A percentile compares a stretch with the other conserved stretches of the same genome.
Evolutionary conservation across 2,797 vertebrate species (phyloP).

Genomic region (Liparis tanakae): DNA sequence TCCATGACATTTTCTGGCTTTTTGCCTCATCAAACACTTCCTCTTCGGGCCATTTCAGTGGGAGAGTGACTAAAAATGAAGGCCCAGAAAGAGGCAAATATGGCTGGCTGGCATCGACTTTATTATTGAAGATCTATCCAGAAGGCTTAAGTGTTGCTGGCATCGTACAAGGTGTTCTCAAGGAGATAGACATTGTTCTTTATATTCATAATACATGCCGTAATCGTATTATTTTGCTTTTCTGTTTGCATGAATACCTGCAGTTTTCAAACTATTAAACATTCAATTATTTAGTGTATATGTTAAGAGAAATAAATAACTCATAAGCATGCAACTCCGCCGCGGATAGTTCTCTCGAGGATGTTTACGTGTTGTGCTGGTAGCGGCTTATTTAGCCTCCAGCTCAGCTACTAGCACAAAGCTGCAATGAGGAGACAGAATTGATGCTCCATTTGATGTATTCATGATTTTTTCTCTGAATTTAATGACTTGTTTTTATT

Average conservation of each 20-base stretch:
- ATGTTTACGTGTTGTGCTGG: not conserved
- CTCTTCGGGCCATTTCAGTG: slow-evolving; percentile 42
- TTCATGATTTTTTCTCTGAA: not conserved
- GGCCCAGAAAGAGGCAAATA: slow-evolving; percentile 26
- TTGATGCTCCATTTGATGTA: not conserved
- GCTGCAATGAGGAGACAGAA: not conserved
- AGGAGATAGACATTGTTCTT: slow-evolving; percentile 21
- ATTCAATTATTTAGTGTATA: slow-evolving; percentile 1
- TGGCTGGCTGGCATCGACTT: slow-evolving; percentile 20
- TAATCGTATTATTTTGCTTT: slow-evolving; percentile 36
- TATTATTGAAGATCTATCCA: slow-evolving; percentile 41
- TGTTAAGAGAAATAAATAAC: not conserved
- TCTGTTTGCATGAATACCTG: slow-evolving; percentile 22
- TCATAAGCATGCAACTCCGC: not conserved
- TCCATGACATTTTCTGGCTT: slow-evolving; percentile 29
- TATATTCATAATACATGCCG: slow-evolving; percentile 41
- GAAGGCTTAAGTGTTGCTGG: slow-evolving; percentile 12
- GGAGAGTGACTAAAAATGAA: slow-evolving; percentile 25
- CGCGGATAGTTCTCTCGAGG: not conserved
- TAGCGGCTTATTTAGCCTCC: not conserved
- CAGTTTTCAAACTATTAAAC: slow-evolving; percentile 8
- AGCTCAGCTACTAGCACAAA: not conserved
- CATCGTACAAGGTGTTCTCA: slow-evolving; percentile 35
- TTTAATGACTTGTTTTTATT: not conserved
- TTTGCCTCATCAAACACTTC: slow-evolving; percentile 37